Evolutionary conservation across 1,140 invertebrate genomes (phyloP).

Genomic region (Nilaparvata lugens): DNA sequence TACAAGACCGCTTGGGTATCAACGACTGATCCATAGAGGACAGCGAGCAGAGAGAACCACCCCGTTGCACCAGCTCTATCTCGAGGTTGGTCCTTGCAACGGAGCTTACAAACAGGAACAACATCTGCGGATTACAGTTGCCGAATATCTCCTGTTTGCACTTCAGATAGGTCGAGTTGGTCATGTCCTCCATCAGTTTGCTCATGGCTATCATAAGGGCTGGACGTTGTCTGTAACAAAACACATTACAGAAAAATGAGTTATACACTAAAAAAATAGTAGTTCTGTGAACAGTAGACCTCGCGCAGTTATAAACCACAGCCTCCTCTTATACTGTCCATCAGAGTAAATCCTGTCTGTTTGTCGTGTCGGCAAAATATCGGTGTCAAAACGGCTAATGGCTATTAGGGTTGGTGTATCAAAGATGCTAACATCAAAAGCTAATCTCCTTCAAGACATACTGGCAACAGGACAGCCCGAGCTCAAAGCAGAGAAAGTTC

Average conservation of each 20-base stretch:
- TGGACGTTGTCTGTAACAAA: constrained; percentile 42
- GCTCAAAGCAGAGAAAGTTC: no score
- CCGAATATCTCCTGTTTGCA: constrained; percentile 42
- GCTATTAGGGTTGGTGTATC: no score
- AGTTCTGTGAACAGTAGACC: no score
- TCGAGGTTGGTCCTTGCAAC: constrained; percentile 89
- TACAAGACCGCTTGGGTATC: constrained; percentile 75
- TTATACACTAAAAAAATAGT: no score
- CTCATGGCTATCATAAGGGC: constrained; percentile 67
- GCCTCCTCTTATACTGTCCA: no score
- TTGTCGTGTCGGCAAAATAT: no score
- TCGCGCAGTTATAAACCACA: no score
- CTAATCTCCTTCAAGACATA: no score
- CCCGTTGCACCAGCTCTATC: constrained; percentile 79
- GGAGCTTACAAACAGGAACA: constrained; percentile 83
- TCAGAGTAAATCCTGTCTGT: no score
- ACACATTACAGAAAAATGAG: neutral
- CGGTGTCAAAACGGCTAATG: no score
- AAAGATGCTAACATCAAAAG: no score
- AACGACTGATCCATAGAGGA: constrained; percentile 41
- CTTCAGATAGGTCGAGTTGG: constrained; percentile 60
- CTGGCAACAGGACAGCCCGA: no score
- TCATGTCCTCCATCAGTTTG: constrained; percentile 90
- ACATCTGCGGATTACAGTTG: constrained; percentile 53
- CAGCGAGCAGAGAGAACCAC: constrained; percentile 56